These are phyloP conservation scores for Perdita meconis DNA, from an alignment of 2,888 invertebrate species.

Conservation along the genomic window DNA sequence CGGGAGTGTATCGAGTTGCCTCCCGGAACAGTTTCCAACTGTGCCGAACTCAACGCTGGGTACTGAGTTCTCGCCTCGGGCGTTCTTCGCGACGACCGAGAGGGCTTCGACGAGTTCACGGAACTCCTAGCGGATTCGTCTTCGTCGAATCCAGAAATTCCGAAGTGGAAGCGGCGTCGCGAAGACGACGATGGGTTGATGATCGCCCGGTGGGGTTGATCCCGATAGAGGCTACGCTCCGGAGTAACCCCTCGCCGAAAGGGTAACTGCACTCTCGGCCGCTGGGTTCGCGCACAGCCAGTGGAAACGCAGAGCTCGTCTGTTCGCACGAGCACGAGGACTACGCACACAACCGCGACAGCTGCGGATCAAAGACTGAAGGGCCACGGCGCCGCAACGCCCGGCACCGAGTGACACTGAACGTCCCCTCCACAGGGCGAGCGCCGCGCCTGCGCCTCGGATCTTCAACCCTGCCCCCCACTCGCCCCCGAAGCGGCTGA, in stretches of 20 bases:
- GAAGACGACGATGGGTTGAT: too few relatives aligned
- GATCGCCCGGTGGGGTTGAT: too few relatives aligned
- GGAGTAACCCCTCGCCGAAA: neutral
- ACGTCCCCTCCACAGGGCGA: conserved; percentile 66
- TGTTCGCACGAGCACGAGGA: conserved; percentile 34
- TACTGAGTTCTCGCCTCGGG: neutral
- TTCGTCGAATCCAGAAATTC: too few relatives aligned
- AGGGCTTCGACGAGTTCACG: too few relatives aligned
- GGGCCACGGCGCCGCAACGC: conserved; percentile 79
- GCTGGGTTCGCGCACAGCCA: conserved; percentile 36
- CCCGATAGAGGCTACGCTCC: too few relatives aligned
- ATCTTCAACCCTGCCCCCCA: conserved; percentile 33
- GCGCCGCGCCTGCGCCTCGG: conserved; percentile 68
- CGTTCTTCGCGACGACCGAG: too few relatives aligned
- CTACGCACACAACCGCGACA: conserved; percentile 68
- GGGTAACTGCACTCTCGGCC: conserved; percentile 35
- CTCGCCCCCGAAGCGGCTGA: conserved; percentile 33
- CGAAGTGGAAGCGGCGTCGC: too few relatives aligned
- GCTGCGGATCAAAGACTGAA: conserved; percentile 79
- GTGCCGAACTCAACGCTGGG: conserved; percentile 16
- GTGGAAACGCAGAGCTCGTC: conserved; percentile 22
- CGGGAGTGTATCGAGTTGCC: conserved; percentile 21
- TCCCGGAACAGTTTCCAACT: conserved; percentile 31
- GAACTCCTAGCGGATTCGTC: too few relatives aligned
- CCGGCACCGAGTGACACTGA: conserved; percentile 82